phyloP scores from a whole-genome alignment of 2,113 vertebrate genomes.

The Xiphophorus hellerii region DNA sequence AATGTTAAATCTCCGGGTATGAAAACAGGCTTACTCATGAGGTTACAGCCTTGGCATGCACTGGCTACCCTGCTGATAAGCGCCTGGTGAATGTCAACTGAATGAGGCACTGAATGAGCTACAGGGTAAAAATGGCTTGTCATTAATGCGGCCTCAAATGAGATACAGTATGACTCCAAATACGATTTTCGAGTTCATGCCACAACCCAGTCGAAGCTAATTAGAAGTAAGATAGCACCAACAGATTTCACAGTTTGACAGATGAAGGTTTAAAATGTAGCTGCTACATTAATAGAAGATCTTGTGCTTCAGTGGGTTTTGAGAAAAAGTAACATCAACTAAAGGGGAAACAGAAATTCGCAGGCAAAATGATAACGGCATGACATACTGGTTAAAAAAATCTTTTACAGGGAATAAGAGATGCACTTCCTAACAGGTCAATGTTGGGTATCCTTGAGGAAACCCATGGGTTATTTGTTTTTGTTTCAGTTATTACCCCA shows the following conservation, averaged over 20 bases:
- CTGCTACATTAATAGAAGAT: constrained; percentile 41
- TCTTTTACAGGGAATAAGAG: constrained; percentile 30
- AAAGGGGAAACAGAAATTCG: constrained; percentile 31
- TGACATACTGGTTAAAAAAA: neutral
- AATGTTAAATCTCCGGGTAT: constrained; percentile 28
- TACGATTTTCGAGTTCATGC: constrained; percentile 26
- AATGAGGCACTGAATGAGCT: constrained; percentile 47
- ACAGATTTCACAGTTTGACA: constrained; percentile 13
- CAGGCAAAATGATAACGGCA: constrained; percentile 24
- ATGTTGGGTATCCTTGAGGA: constrained; percentile 60
- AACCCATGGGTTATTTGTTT: constrained; percentile 70
- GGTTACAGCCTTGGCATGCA: constrained; percentile 30
- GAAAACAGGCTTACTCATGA: constrained; percentile 46
- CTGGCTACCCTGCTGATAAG: constrained; percentile 30
- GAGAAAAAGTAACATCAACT: constrained; percentile 11
- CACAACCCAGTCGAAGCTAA: constrained; percentile 21
- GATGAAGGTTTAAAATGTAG: constrained; percentile 22
- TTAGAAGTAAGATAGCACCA: constrained; percentile 30
- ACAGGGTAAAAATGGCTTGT: constrained; percentile 28
- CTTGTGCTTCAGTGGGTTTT: constrained; percentile 16
- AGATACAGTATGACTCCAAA: constrained; percentile 42
- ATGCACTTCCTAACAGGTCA: constrained; percentile 46
- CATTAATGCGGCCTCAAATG: constrained; percentile 47
- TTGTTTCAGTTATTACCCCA: constrained; percentile 58
- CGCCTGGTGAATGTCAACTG: constrained; percentile 50